phyloP scores from a whole-genome alignment of 2,888 invertebrate species.

The Ophion slaviceki region DNA sequence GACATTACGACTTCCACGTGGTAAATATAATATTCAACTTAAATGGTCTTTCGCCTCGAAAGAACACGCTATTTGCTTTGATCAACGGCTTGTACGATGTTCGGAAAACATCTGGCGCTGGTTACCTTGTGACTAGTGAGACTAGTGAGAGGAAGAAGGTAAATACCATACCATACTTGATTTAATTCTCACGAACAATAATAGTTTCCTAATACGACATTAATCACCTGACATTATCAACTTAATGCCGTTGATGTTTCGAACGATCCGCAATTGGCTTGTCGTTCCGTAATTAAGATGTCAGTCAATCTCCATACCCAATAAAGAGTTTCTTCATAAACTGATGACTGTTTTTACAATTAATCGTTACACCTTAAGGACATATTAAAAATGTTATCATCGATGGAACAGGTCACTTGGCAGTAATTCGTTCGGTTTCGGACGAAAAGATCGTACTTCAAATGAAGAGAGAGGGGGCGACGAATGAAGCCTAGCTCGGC shows the following conservation, averaged over 20 bases:
- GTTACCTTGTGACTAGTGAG: slow-evolving; percentile 41
- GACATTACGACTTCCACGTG: too few species aligned
- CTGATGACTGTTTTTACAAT: not conserved
- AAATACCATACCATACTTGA: slow-evolving; percentile 4
- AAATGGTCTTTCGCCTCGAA: too few species aligned
- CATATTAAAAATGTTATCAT: not conserved
- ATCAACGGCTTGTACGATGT: too few species aligned
- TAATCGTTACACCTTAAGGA: not conserved
- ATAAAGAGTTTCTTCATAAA: not conserved
- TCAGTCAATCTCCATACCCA: not conserved
- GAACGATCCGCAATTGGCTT: not conserved
- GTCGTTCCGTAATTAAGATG: not conserved
- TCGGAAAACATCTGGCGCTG: not conserved
- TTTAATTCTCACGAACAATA: not conserved
- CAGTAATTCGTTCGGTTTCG: slow-evolving; percentile 59
- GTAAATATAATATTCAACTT: too few species aligned
- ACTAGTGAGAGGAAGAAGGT: slow-evolving; percentile 68
- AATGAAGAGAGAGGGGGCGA: slow-evolving; percentile 53
- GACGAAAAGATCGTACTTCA: slow-evolving; percentile 61
- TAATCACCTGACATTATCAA: not conserved
- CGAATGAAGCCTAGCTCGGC: slow-evolving; percentile 63
- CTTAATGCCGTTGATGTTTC: not conserved
- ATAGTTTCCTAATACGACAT: too few species aligned
- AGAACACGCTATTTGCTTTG: too few species aligned
- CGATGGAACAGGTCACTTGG: slow-evolving; percentile 63